Evolutionary conservation across 2,797 vertebrate species (phyloP), one percentile per base, ranked within the genome.

Genomic region (Streptopelia turtur): DNA sequence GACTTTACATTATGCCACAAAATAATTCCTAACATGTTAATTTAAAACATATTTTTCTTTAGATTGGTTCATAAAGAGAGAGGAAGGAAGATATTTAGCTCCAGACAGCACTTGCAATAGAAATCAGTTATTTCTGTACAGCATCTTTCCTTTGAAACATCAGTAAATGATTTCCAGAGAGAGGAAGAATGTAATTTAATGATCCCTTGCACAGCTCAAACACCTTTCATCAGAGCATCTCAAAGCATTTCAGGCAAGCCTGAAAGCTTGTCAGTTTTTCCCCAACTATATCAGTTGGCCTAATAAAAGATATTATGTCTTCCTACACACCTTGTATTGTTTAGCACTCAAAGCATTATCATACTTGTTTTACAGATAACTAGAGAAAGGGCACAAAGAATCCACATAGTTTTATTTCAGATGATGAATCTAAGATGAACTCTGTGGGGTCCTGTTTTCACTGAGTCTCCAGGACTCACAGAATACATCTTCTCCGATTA

Each of bases 91-190:
- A 91, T 91, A 87, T 53, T 96, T 96, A 91, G 87, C 84, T 95
- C 75, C 92, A 96, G 93, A 96, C 94, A 96, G 89, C 55, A 63
- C 78, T 96, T 92, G 79, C 89, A 96, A 60, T 89, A 95, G 89
- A 84, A 94, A 84, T 91, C 83, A 57, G 88, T 94, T 96, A 96
- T 95, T 97, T 95, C 90, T 90, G 77, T 91, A 82, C 66, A 87
- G 74, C 81, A 74, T 94, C 91, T 91, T 96, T 82, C 65, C 88
- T 96, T 94, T 96, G 95, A 97, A 97, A 96, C 91, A 96, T 41
- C 83, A 87, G 93, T 90, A 96, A 96, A 96, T 95, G 91, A 96
- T 91, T 97, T 97, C 94, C 95, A 96, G 96, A 96, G 95, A 94
- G 87, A 90, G 77, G 85, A 94, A 95, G 94, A 96, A 93, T 83